These are phyloP conservation scores for Tragelaphus buxtoni DNA, from an alignment of 2,113 vertebrate genomes.

Conservation along the genomic window DNA sequence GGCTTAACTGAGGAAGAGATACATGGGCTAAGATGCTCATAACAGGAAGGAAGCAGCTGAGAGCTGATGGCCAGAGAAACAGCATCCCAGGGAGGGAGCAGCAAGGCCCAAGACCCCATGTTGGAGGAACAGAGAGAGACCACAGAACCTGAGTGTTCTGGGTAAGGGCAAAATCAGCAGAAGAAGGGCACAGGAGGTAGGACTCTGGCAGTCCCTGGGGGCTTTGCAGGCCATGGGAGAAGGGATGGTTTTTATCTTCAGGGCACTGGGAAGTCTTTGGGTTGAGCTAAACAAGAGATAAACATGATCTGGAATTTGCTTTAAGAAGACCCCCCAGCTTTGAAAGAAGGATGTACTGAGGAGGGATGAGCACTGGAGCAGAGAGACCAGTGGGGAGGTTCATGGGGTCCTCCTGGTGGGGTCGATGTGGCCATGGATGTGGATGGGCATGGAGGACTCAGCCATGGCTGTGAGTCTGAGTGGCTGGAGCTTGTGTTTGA, in stretches of 20 bases:
- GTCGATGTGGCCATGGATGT: accelerated
- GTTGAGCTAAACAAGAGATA: neutral
- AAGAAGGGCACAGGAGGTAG: neutral
- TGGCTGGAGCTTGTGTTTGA: neutral
- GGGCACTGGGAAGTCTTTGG: neutral
- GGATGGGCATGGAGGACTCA: neutral
- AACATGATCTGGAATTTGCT: neutral
- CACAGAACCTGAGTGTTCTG: neutral
- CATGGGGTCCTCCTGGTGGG: neutral
- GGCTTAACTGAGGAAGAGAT: neutral
- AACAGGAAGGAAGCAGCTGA: neutral
- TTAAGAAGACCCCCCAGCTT: neutral
- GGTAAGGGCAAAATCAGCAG: neutral
- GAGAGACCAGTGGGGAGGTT: neutral
- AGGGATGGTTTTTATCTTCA: neutral
- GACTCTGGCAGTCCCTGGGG: too few species aligned
- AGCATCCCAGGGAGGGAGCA: neutral
- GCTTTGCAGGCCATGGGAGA: neutral
- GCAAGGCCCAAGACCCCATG: neutral
- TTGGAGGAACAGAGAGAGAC: neutral
- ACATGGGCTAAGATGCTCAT: neutral
- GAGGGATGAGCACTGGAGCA: neutral
- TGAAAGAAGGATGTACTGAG: neutral
- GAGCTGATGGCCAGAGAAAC: neutral
- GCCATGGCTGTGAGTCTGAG: neutral